These are phyloP conservation scores for Folsomia candida DNA, from an alignment of 2,888 invertebrate genomes.

Conservation along the genomic window DNA sequence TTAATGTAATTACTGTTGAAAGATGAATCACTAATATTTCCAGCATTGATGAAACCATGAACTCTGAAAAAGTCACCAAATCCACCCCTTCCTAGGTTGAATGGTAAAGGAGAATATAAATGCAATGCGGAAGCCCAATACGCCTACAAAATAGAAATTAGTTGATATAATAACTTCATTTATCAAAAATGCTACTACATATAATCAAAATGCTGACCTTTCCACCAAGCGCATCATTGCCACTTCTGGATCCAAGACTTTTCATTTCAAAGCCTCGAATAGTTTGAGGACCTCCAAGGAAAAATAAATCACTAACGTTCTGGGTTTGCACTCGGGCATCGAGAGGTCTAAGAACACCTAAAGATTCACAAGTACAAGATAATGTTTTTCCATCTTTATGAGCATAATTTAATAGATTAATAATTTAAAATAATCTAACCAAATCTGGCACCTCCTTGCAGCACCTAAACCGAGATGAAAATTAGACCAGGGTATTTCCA, in stretches of 20 bases:
- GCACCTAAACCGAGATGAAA: slow-evolving; percentile 60
- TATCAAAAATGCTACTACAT: neutral
- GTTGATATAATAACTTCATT: slow-evolving; percentile 48
- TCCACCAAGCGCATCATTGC: slow-evolving; percentile 73
- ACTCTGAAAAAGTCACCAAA: slow-evolving; percentile 81
- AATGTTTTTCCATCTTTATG: no score
- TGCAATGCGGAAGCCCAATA: slow-evolving; percentile 87
- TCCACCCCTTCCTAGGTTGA: slow-evolving; percentile 72
- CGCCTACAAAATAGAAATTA: slow-evolving; percentile 57
- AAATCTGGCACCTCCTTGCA: slow-evolving; percentile 68
- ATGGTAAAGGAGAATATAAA: slow-evolving; percentile 85
- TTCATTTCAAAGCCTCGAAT: slow-evolving; percentile 82
- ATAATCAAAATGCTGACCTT: slow-evolving; percentile 56
- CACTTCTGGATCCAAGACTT: slow-evolving; percentile 81
- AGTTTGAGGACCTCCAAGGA: slow-evolving; percentile 84
- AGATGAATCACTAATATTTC: slow-evolving; percentile 66
- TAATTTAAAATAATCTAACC: no score
- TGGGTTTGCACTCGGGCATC: slow-evolving; percentile 56
- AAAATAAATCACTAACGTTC: slow-evolving; percentile 71
- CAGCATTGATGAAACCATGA: slow-evolving; percentile 85
- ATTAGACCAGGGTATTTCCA: neutral
- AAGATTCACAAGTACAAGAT: no score
- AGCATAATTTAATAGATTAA: no score
- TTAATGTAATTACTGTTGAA: slow-evolving; percentile 26
- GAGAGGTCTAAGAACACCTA: slow-evolving; percentile 62